Evolutionary conservation across 2,888 invertebrate genomes (phyloP).

Genomic region (Lissocephala sabroskyi): DNA sequence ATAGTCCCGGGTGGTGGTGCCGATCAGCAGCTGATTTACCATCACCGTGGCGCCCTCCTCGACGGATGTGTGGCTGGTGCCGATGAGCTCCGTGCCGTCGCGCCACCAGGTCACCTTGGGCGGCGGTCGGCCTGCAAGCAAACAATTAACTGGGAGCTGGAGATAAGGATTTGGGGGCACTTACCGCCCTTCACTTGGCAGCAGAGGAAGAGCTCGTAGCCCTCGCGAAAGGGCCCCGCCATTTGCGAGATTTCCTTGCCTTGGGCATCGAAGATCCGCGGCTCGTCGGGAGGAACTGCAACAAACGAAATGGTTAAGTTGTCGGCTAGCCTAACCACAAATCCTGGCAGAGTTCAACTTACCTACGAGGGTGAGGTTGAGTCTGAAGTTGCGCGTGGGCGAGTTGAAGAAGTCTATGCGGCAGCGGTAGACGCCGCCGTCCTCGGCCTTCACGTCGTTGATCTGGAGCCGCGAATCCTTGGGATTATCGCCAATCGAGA

Average conservation of each 20-base stretch:
- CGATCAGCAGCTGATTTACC: constrained; percentile 84
- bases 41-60: constrained; percentile 77
- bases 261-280: constrained; percentile 87
- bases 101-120: constrained; percentile 90
- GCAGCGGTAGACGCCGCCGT: constrained; percentile 90
- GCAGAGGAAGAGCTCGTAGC: constrained; percentile 85
- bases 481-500: constrained; percentile 81
- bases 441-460: constrained; percentile 80
- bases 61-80: constrained; percentile 78
- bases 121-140: constrained; percentile 80
- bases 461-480: constrained; percentile 83
- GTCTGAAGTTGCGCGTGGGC: constrained; percentile 88
- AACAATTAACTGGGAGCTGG: background rate
- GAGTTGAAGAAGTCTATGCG: constrained; percentile 91
- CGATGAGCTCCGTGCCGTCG: constrained; percentile 82
- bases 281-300: constrained; percentile 88
- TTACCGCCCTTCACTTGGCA: constrained; percentile 92
- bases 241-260: constrained; percentile 84
- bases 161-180: constrained; percentile 46
- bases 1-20: constrained; percentile 80
- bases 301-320: no score
- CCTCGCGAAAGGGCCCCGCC: constrained; percentile 90
- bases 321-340: no score
- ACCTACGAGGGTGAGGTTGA: constrained; percentile 92
- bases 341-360: no score